phyloP scores from a whole-genome alignment of 1,140 invertebrate species.

The Drosophila grimshawi region DNA sequence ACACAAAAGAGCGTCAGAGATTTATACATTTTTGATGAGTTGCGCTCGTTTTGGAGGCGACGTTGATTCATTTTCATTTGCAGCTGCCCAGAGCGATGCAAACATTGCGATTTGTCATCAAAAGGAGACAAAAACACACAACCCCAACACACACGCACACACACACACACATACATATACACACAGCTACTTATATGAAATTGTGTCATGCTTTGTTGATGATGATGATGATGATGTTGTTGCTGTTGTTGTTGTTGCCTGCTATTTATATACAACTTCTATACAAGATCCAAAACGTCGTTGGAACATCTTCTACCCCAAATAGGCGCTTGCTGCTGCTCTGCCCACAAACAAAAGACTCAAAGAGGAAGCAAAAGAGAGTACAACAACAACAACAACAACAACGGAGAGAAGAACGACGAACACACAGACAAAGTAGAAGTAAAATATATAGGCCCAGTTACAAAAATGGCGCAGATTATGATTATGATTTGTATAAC shows the following conservation, averaged over 20 bases:
- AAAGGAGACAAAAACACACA: slow-evolving; percentile 18
- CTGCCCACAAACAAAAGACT: slow-evolving; percentile 42
- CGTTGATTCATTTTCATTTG: slow-evolving; percentile 67
- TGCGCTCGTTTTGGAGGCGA: slow-evolving; percentile 9
- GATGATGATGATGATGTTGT: background rate
- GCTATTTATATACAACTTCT: slow-evolving; percentile 46
- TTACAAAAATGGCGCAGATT: slow-evolving; percentile 49
- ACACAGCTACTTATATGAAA: slow-evolving; percentile 20
- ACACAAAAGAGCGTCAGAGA: background rate
- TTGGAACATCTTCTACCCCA: slow-evolving; percentile 53
- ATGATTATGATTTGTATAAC: slow-evolving; percentile 41
- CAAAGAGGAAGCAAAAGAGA: slow-evolving; percentile 8
- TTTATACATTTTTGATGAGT: slow-evolving; percentile 53
- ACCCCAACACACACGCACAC: background rate
- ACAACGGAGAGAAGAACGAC: background rate
- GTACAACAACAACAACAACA: background rate
- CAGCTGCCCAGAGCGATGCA: slow-evolving; percentile 55
- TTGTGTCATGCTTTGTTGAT: slow-evolving; percentile 58
- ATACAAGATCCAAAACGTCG: slow-evolving; percentile 68
- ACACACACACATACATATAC: background rate
- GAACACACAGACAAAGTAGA: background rate
- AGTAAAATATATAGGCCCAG: slow-evolving; percentile 22
- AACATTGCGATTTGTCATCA: slow-evolving; percentile 68
- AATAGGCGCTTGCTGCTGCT: slow-evolving; percentile 10
- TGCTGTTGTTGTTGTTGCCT: background rate